These are phyloP conservation scores for Bugula neritina DNA, from an alignment of 2,888 invertebrate species.

Conservation along the genomic window DNA sequence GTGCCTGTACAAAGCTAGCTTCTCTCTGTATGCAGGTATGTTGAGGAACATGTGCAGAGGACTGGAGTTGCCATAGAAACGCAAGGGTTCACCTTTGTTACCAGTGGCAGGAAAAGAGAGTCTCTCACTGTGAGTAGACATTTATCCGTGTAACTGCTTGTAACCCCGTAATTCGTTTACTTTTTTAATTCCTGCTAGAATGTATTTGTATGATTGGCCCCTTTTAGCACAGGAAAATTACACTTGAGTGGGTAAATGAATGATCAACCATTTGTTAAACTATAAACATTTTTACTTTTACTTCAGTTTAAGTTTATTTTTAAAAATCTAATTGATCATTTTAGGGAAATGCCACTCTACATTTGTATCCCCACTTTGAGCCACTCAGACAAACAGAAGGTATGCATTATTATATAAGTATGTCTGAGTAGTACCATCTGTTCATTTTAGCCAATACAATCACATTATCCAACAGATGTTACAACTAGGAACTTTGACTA, in stretches of 20 bases:
- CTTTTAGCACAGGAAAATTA: background rate
- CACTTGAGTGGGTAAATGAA: no score
- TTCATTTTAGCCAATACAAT: no score
- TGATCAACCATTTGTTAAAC: no score
- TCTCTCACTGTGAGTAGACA: slow-evolving; percentile 56
- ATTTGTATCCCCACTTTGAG: slow-evolving; percentile 59
- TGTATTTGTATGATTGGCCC: background rate
- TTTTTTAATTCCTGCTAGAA: slow-evolving; percentile 8
- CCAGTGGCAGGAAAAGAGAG: slow-evolving; percentile 59
- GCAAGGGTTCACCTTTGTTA: slow-evolving; percentile 59
- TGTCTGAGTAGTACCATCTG: no score
- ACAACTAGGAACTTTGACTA: no score
- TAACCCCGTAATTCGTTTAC: background rate
- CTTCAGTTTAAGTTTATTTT: no score
- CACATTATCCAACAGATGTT: no score
- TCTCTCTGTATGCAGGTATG: slow-evolving; percentile 54
- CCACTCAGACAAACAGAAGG: slow-evolving; percentile 57
- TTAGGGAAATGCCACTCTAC: slow-evolving; percentile 59
- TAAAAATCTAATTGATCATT: no score
- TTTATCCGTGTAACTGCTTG: no score
- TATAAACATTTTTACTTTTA: no score
- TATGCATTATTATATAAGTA: slow-evolving; percentile 32
- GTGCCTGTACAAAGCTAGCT: background rate
- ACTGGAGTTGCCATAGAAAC: slow-evolving; percentile 62
- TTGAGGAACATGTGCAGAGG: slow-evolving; percentile 59